Base-by-base conservation (phyloP, 2,888 invertebrate genomes). In the Carabus problematicus region DNA sequence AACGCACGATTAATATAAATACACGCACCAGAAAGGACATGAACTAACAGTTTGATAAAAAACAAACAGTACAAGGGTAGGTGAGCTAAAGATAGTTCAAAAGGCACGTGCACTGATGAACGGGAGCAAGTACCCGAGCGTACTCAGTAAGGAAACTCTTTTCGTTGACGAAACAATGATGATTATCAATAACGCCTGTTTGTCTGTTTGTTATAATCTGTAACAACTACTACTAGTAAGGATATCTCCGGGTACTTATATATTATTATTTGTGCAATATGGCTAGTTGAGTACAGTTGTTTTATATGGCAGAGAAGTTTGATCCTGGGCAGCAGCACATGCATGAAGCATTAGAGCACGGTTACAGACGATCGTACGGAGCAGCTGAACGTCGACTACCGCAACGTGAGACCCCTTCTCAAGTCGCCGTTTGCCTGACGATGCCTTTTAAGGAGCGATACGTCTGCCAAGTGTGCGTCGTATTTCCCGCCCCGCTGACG, bases 391-490 rank as follows among this genome's bases (percentile, higher is more conserved):
- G 43, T 42, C 40, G 63, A 7, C 16, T 29, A 55, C 39, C 9
- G 61, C 61, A 61, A 68, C 61, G 42, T 69, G 72, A 75, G 78
- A 77, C 79, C 81, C 81, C 80, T 80, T 80, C 80, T 80, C 80
- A 79, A 80, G 79, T 81, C 75, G 79, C 77, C 67, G 67, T 29
- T 47, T 67, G 52, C 40, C 49, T 42, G 42, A 43, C 61, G 61
- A 79, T 79, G 75, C 82, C 82, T 80, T 82, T 80, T 81, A 81
- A 80, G 82, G 82, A 75, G 80, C 81, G 82, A 78, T 77, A 77
- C 75, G 75, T 77, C 78, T 77, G 80, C 80, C 80, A 80, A 80
- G 79, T 81, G 81, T n/a, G 29, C 29, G 29, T 29, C 29, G 29
- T 29, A 6, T 29, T 29, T 29, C 29, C 29, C 29, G 29, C 29